Evolutionary conservation across 2,797 vertebrate species (phyloP).

Genomic region (Melanotaenia parkinsoni): DNA sequence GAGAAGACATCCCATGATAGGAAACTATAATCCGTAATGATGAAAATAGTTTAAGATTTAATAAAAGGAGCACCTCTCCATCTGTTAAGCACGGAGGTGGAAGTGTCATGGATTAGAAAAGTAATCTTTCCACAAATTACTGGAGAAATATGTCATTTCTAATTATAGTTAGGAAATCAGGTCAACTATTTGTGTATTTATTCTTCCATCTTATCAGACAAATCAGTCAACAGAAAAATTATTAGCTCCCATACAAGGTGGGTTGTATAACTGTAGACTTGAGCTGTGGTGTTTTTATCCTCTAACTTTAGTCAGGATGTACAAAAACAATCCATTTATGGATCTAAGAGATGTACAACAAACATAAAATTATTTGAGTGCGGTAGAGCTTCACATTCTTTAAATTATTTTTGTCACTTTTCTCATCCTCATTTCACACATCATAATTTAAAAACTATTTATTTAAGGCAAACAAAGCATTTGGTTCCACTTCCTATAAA

Average conservation of each 20-base stretch:
- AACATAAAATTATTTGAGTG: not conserved
- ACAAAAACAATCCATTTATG: not conserved
- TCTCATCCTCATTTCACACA: not conserved
- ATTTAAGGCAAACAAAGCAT: conserved; percentile 2
- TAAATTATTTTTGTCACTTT: not conserved
- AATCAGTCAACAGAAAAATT: not conserved
- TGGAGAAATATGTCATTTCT: not conserved
- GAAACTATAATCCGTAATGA: too few relatives aligned
- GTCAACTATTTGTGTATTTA: not conserved
- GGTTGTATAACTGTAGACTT: too few relatives aligned
- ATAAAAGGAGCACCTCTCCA: not conserved
- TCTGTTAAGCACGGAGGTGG: not conserved
- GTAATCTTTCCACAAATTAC: not conserved
- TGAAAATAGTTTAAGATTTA: not conserved
- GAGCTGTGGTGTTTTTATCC: too few relatives aligned
- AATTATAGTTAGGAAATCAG: not conserved
- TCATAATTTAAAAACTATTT: not conserved
- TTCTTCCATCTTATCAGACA: not conserved
- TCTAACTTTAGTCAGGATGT: too few relatives aligned
- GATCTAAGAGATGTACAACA: not conserved
- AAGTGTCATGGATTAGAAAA: not conserved
- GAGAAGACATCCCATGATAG: too few relatives aligned
- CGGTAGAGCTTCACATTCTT: not conserved
- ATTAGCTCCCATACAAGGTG: too few relatives aligned
- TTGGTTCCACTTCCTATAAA: conserved; percentile 21